Evolutionary conservation across 2,888 invertebrate genomes (phyloP).

Genomic region (Conomelus anceps): DNA sequence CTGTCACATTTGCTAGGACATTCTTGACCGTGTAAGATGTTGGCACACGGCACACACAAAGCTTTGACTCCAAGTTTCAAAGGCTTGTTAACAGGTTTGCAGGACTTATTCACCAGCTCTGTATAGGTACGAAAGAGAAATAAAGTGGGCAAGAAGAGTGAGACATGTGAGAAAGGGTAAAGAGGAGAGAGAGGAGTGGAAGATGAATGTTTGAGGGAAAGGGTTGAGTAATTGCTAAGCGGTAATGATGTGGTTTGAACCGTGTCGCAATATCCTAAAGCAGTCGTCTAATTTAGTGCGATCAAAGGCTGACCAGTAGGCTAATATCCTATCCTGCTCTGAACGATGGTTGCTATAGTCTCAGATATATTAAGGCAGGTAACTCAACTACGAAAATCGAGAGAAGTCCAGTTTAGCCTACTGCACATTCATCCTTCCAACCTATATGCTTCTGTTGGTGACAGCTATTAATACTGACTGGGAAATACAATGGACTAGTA

Average conservation of each 20-base stretch:
- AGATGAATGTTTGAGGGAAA: too few relatives aligned
- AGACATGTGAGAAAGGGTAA: background rate
- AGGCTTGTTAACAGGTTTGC: background rate
- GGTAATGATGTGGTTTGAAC: background rate
- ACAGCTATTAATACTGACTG: background rate
- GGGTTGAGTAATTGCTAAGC: background rate
- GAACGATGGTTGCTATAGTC: background rate
- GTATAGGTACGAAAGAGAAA: background rate
- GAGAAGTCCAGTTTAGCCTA: background rate
- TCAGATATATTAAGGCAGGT: background rate
- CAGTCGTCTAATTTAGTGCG: background rate
- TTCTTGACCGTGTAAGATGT: background rate
- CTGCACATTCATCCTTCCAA: background rate
- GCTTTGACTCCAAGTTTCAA: background rate
- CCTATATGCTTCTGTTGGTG: background rate
- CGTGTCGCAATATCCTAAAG: background rate
- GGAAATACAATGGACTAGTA: background rate
- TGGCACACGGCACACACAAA: background rate
- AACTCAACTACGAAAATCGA: background rate
- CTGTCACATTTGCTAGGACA: background rate
- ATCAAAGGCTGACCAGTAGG: background rate
- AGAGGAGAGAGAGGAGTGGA: background rate
- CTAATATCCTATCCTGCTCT: background rate
- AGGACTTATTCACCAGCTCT: background rate
- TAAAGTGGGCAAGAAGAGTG: background rate